These are phyloP conservation scores for Nothocercus julius DNA, from an alignment of 2,113 vertebrate genomes.

Conservation along the genomic window DNA sequence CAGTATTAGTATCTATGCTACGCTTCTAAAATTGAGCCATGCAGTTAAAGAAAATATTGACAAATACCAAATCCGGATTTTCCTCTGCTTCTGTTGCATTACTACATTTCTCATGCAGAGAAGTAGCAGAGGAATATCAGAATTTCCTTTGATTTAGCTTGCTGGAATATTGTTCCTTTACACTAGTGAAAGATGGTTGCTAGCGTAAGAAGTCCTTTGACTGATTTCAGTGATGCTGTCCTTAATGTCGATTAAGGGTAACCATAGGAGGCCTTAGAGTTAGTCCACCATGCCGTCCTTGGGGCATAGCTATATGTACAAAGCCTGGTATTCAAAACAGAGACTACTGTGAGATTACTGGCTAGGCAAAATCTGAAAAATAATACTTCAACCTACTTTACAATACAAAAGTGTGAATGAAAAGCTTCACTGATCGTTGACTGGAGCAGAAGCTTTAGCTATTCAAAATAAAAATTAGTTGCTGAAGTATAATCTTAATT, in stretches of 20 bases:
- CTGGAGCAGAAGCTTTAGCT: background rate
- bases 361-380: background rate
- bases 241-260: background rate
- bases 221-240: background rate
- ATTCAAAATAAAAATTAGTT: background rate
- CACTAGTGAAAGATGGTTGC: background rate
- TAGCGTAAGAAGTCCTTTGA: background rate
- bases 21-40: background rate
- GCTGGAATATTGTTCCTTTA: background rate
- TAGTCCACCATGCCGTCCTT: background rate
- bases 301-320: rapidly evolving
- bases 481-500: background rate
- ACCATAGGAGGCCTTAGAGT: background rate
- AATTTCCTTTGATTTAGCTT: background rate
- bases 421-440: background rate
- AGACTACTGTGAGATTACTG: background rate
- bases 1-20: too few species aligned
- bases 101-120: background rate
- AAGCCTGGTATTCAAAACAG: background rate
- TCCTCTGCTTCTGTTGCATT: background rate
- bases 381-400: background rate
- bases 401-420: background rate
- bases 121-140: background rate
- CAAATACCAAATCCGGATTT: background rate
- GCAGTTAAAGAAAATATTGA: background rate